These are phyloP conservation scores for Acanthis flammea DNA, from an alignment of 2,797 vertebrate genomes.

Conservation along the genomic window DNA sequence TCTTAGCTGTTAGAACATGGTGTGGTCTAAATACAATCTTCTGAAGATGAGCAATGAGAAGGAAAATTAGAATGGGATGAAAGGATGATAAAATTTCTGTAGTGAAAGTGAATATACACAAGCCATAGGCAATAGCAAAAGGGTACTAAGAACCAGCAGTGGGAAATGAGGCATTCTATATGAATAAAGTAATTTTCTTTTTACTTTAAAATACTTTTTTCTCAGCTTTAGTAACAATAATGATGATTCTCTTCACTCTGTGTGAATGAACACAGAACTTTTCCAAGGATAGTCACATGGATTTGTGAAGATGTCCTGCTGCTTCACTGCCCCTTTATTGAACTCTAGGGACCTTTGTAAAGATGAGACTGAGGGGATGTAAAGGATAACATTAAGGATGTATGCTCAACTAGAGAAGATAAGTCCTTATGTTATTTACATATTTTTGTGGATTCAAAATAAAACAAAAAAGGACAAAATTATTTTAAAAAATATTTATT, in stretches of 20 bases:
- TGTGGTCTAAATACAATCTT: background rate
- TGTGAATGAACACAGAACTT: background rate
- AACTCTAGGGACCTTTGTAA: background rate
- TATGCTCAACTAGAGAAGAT: background rate
- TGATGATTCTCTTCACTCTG: background rate
- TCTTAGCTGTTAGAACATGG: background rate
- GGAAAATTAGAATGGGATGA: constrained; percentile 22
- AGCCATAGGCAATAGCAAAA: background rate
- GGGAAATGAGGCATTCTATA: background rate
- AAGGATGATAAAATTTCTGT: constrained; percentile 19
- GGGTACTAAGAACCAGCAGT: background rate
- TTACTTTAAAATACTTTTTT: constrained; percentile 11
- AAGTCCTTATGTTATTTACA: background rate
- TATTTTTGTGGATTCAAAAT: background rate
- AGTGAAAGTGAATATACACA: constrained; percentile 33
- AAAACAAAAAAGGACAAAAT: background rate
- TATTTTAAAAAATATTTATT: background rate
- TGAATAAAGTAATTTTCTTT: constrained; percentile 27
- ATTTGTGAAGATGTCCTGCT: background rate
- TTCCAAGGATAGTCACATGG: background rate
- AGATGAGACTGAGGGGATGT: background rate
- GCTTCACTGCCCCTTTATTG: background rate
- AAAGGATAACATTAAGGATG: background rate
- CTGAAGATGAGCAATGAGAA: constrained; percentile 5
- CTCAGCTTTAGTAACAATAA: constrained; percentile 22